Base-by-base conservation (phyloP, 1,140 invertebrate species). In the Pteromalus puparum region DNA sequence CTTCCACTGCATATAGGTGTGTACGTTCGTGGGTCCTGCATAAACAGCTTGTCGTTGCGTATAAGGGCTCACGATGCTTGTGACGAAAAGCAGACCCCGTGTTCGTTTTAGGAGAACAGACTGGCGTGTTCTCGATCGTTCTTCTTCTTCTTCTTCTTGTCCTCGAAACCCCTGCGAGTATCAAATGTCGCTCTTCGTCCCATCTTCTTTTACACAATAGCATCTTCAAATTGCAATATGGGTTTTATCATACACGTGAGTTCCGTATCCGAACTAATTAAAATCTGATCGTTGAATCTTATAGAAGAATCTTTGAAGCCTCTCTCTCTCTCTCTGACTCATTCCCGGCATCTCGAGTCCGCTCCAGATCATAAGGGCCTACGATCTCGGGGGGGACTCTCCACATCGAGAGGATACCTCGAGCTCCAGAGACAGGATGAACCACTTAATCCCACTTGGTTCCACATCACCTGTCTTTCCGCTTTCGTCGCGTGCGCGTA, bases 361-460 rank as follows among this genome's bases (percentile, higher is more conserved):
- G 9, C 30, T 34, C 70, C 24, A 67, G 9, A 3, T 70, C 26
- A 26, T 26, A n/a, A 13, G 21, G 9, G 18, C 28, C 53, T 2
- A 7, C 6, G 18, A 61, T 2, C 53, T 21, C 15, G 5, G 18
- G 26, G 26, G 26, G 68, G 26, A n/a, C 13, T 61, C 21, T 42
- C 38, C 1, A 42, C 2, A 61, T 7, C 1, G 18, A 9, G n/a
- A 65, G 48, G 28, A 72, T 75, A 30, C 75, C 34, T 73, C 38
- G 38, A 79, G 74, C n/a, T 68, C 18, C 21, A 38, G 78, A 28
- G 6, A 79, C 80, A 83, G 78, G 83, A 79, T 73, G 83, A 84
- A 48, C 67, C 76, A 86, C 85, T 81, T 82, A 67, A 86, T 84
- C 83, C 65, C 79, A 81, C 72, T 81, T 81, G 79, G 78, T 77